Evolutionary conservation across 30 jellyfish, hydroid and myxozoan genomes (phyloP), one percentile per base, ranked within the genome.

Genomic region (Rhopilema esculentum): DNA sequence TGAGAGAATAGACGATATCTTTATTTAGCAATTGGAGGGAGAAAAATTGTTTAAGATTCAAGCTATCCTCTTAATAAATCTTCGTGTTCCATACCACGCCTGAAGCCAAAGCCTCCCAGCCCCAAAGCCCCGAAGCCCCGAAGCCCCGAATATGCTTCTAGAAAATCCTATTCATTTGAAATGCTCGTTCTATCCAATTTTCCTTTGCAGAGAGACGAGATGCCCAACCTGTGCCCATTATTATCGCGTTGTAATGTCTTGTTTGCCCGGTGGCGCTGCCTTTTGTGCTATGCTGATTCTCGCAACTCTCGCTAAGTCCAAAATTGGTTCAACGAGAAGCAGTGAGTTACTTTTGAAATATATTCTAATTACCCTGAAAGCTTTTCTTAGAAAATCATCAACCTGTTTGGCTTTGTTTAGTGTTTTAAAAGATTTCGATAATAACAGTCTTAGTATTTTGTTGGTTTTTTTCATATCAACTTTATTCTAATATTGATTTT

Each of bases 191-290:
- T n/a, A n/a, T n/a, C n/a, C n/a, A n/a, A n/a, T n/a, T n/a, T n/a
- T n/a, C n/a, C 12, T 18, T 69, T 33, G 40, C 69, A 73, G 85
- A 27, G 66, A 89, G 28, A 65, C 31, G 0, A 66, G 93, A 23
- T 93, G 98, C 68, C 85, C 87, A n/a, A 79, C 87, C 0, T 93
- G 97, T 57, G 97, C 91, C 33, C 86, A 65, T 15, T 93, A 80
- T 79, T 93, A 88, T 68, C 93, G 97, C 0, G 26, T 50, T 33
- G 91, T 93, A 29, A 88, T 93, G 88, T 65, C 89, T 0, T 88
- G 50, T 69, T 85, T 93, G 7, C 98, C 98, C 28, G 97, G 97
- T 51, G 97, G 88, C 16, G 92, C 96, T 25, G 98, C 98, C 18
- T 90, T 82, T n/a, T 8, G 88, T 31, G 98, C 91, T 29, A 76